Base-by-base conservation (phyloP, 2,797 vertebrate genomes). In the Pagetopsis macropterus region DNA sequence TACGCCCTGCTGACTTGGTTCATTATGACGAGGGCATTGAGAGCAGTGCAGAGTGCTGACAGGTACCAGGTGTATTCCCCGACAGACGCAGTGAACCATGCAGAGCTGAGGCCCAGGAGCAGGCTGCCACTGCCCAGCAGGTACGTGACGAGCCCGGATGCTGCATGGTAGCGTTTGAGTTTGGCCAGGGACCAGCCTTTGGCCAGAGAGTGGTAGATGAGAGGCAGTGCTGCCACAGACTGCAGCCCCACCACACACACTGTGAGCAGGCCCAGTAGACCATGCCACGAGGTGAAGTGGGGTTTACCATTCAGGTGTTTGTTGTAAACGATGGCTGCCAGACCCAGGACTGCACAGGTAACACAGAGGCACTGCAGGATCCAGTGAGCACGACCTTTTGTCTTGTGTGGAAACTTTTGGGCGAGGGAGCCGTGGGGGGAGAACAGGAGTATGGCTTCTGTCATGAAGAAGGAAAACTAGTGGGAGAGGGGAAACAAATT, bases 401-500 rank as follows among this genome's bases (percentile, higher is more conserved):
- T 93, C 79, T 97, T 97, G 89, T 98, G 95, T 0, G 97, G 88
- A 37, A 95, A 87, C 74, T 83, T 94, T 64, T 82, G 93, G 57
- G 96, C 83, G 41, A 89, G 92, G 2, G 96, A 98, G 41, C 94
- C 95, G 64, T 96, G 93, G 0, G 96, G 96, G 2, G 97, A 98
- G 91, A 98, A 98, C 9, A 97, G 85, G 65, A 99, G 93, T 58
- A 99, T 83, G 21, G 97, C 98, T 84, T 99, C 96, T 0, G 97
- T 98, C 97, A 99, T 97, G 88, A 99, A 92, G 83, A 98, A 94
- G 45, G 95, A 96, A 86, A 99, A 99, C 98, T 99, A 90, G 69
- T 52, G 49, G 15, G 7, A 82, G 52, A 74, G 37, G 80, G n/a
- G 75, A 31, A 9, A 27, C 41, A 56, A 4, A 13, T 0, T 9